Conservation (phyloP, 2,888 invertebrate species). For the Gibbula magus region DNA sequence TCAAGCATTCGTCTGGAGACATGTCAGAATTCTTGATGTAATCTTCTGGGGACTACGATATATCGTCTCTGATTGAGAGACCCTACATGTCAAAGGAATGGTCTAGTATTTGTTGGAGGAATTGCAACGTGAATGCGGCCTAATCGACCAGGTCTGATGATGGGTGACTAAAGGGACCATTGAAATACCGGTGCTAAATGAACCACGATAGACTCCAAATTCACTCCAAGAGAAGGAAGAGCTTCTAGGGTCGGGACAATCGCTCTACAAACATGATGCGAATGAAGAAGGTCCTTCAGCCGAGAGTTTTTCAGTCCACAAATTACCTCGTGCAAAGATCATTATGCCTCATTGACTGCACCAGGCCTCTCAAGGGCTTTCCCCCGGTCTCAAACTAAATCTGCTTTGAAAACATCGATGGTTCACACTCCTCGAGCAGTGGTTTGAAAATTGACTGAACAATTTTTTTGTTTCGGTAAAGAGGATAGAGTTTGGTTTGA, state of each 20-base stretch:
- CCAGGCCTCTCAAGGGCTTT: not conserved
- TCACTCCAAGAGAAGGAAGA: not conserved
- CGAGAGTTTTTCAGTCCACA: slow-evolving; percentile 7
- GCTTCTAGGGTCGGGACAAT: not conserved
- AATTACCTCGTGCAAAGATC: slow-evolving; percentile 12
- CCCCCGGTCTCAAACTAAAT: not conserved
- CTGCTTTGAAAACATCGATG: not conserved
- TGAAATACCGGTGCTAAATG: not conserved
- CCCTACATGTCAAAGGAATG: not conserved
- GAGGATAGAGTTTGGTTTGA: no score
- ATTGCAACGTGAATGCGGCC: slow-evolving; percentile 14
- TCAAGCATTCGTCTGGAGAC: not conserved
- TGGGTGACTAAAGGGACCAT: slow-evolving; percentile 21
- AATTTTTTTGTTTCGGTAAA: no score
- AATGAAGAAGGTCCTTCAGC: slow-evolving; percentile 10
- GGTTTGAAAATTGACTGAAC: no score
- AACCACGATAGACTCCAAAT: not conserved
- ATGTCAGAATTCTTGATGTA: not conserved
- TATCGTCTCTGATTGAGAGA: not conserved
- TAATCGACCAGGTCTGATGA: slow-evolving; percentile 10
- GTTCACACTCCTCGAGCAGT: not conserved
- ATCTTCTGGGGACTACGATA: not conserved
- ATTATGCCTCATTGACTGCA: slow-evolving; percentile 12
- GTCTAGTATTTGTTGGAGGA: slow-evolving; percentile 4
- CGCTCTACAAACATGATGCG: slow-evolving; percentile 11